Evolutionary conservation across 2,797 vertebrate genomes (phyloP).

Genomic region (Iguana delicatissima): DNA sequence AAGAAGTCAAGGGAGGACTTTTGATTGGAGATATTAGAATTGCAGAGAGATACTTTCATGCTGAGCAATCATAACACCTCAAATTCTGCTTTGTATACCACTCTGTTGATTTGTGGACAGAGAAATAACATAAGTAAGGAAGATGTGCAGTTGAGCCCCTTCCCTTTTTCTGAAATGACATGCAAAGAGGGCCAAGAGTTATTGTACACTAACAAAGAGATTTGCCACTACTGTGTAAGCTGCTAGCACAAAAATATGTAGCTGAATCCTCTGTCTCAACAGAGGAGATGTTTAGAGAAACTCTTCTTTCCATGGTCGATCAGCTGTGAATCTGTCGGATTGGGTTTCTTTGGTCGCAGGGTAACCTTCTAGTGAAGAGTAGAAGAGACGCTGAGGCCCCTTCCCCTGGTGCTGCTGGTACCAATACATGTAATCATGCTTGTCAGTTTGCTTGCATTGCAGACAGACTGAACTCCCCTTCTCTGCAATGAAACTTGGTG

Average conservation of each 20-base stretch:
- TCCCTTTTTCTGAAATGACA: neutral
- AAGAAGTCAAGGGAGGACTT: too few relatives aligned
- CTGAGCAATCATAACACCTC: too few relatives aligned
- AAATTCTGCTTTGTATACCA: too few relatives aligned
- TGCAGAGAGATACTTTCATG: too few relatives aligned
- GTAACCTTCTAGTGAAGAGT: neutral
- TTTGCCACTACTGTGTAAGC: constrained; percentile 25
- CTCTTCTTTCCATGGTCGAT: neutral
- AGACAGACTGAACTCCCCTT: constrained; percentile 22
- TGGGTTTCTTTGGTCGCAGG: neutral
- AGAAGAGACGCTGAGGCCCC: constrained; percentile 41
- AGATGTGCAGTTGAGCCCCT: neutral
- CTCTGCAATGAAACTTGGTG: constrained; percentile 25
- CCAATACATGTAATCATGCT: constrained; percentile 23
- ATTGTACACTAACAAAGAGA: neutral
- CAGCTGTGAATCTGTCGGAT: constrained; percentile 36
- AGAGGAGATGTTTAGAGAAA: constrained; percentile 10
- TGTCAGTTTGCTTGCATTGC: constrained; percentile 44
- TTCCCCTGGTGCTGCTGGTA: constrained; percentile 48
- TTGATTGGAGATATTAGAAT: neutral
- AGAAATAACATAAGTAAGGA: neutral
- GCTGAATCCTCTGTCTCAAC: neutral
- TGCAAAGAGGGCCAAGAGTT: neutral
- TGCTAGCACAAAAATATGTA: constrained; percentile 52
- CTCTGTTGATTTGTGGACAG: too few relatives aligned